phyloP scores from a whole-genome alignment of 2,888 invertebrate genomes.

The Lasioglossum figueresi region DNA sequence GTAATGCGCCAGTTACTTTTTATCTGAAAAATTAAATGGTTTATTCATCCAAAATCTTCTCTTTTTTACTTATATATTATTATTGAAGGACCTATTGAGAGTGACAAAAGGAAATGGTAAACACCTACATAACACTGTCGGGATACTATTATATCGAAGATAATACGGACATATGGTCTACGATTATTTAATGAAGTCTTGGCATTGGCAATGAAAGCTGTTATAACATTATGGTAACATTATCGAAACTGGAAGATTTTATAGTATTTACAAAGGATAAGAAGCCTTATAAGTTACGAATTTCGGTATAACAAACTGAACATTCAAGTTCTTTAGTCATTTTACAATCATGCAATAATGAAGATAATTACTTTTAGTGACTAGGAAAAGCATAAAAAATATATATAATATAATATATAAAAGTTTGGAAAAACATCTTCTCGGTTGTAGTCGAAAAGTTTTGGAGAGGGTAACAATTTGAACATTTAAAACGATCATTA shows the following conservation, averaged over 20 bases:
- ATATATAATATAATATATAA: conserved; percentile 51
- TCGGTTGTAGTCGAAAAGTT: conserved; percentile 50
- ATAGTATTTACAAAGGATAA: conserved; percentile 48
- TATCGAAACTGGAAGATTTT: conserved; percentile 33
- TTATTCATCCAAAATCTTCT: not conserved
- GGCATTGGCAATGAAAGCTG: conserved; percentile 28
- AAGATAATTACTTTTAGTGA: conserved; percentile 52
- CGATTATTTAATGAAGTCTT: conserved; percentile 29
- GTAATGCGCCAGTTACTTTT: conserved; percentile 11
- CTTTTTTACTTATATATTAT: conserved; percentile 9
- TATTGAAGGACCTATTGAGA: not conserved
- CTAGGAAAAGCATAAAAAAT: conserved; percentile 51
- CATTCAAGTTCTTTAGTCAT: conserved; percentile 46
- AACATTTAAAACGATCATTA: conserved; percentile 39
- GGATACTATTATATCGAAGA: conserved; percentile 10
- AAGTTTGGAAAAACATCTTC: conserved; percentile 54
- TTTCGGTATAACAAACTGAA: conserved; percentile 34
- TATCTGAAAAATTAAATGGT: conserved; percentile 19
- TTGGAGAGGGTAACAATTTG: conserved; percentile 33
- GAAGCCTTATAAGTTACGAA: conserved; percentile 27
- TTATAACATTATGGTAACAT: conserved; percentile 39
- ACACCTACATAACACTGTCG: not conserved
- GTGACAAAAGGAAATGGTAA: not conserved
- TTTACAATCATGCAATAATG: conserved; percentile 68
- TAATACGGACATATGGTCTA: conserved; percentile 15